Conservation (phyloP, 1,140 invertebrate species). For the Formica selysi region DNA sequence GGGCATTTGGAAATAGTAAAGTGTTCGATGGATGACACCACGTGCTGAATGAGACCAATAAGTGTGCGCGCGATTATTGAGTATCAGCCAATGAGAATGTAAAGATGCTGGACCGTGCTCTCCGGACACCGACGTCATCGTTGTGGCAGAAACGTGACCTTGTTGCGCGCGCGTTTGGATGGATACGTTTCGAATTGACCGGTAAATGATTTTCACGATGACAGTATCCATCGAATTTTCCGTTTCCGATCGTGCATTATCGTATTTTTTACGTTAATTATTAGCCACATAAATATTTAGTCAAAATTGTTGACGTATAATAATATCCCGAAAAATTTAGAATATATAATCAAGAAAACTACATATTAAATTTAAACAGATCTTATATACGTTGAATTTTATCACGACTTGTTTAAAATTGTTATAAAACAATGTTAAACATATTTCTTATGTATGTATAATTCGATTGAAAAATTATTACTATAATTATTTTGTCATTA, state of each 20-base stretch:
- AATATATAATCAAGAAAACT: not conserved
- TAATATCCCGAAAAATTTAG: not conserved
- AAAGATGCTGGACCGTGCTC: conserved; percentile 69
- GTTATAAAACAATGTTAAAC: not conserved
- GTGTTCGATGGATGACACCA: conserved; percentile 64
- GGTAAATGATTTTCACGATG: conserved; percentile 63
- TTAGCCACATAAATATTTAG: not conserved
- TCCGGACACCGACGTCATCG: conserved; percentile 60
- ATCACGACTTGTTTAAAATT: not conserved
- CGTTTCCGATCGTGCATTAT: not conserved
- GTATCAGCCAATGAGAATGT: conserved; percentile 70
- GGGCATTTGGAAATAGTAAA: not conserved
- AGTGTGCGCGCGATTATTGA: conserved; percentile 62
- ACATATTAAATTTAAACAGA: not conserved
- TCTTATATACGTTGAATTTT: not conserved
- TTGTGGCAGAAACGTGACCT: conserved; percentile 60
- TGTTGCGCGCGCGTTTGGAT: conserved; percentile 54
- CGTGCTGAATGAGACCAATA: conserved; percentile 70
- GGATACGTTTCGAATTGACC: conserved; percentile 36
- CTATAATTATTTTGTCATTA: not conserved
- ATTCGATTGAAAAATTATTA: not conserved
- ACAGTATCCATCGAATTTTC: not conserved
- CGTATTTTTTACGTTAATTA: conserved; percentile 5
- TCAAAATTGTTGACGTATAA: conserved; percentile 7
- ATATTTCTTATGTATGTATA: conserved; percentile 3